Evolutionary conservation across 2,888 invertebrate species (phyloP).

Genomic region (Cerastoderma edule): DNA sequence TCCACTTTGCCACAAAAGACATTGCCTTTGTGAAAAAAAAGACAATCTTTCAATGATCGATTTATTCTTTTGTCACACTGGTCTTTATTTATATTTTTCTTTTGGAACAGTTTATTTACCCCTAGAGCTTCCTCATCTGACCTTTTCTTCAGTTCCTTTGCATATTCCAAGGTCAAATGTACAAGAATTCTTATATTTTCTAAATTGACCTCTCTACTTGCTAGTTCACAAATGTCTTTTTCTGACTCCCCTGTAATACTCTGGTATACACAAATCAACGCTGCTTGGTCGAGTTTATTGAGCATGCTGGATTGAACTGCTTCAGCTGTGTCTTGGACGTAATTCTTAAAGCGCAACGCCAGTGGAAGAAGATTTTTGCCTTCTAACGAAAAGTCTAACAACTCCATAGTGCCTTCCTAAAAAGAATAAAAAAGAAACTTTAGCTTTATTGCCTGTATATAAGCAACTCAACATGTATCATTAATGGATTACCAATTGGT

Average conservation of each 20-base stretch:
- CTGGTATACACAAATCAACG: not conserved
- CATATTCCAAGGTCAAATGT: not conserved
- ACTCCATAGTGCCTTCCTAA: not conserved
- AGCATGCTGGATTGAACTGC: not conserved
- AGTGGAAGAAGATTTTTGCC: constrained; percentile 13
- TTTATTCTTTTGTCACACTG: no score
- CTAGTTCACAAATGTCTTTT: constrained; percentile 21
- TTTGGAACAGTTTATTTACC: not conserved
- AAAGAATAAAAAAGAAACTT: constrained; percentile 1
- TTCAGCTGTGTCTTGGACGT: not conserved
- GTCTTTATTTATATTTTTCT: no score
- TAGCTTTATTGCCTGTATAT: no score
- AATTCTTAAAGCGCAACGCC: constrained; percentile 8
- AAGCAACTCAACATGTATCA: no score
- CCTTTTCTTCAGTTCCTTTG: not conserved
- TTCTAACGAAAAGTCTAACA: not conserved
- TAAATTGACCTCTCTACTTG: constrained; percentile 1
- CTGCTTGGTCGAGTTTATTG: not conserved
- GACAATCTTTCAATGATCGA: no score
- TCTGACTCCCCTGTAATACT: constrained; percentile 12
- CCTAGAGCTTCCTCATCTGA: constrained; percentile 2
- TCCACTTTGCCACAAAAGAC: no score
- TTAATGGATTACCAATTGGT: no score
- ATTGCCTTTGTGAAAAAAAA: no score
- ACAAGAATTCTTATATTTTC: constrained; percentile 16